Evolutionary conservation across 2,888 invertebrate species (phyloP), one percentile per base, ranked within the genome.

Genomic region (Microdon myrmicae): DNA sequence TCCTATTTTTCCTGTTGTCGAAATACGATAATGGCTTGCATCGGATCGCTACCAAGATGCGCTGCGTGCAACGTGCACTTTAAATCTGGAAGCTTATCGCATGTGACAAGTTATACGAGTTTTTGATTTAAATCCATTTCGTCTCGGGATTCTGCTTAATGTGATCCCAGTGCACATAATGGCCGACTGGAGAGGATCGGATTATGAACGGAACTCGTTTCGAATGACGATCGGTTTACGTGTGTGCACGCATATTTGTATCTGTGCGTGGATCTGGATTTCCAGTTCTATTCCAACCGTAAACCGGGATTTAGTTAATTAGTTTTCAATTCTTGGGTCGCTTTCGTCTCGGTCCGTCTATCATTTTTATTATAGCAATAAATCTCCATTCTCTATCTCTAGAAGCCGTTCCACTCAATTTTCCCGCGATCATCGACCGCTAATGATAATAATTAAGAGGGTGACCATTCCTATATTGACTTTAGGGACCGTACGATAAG

Each of bases 41-140:
- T 39, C 26, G 31, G 54, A 54, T 20, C 34, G 54, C 31, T 56
- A 55, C 64, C 43, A n/a, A n/a, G 55, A 49, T 49, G 35, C 41
- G 26, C 20, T 44, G 32, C 47, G 28, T 29, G 34, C 20, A 35
- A 37, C 45, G 60, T 39, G 44, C 61, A 49, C 55, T 55, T 13
- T 31, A 44, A 54, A 49, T 55, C 64, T 64, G 64, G 64, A 58
- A 64, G 64, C 64, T 64, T 64, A 64, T 64, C 64, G 64, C 51
- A 53, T 64, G 64, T 64, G 64, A 64, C 64, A 64, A 64, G 64
- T 64, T 64, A 64, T 64, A 64, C 64, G 64, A 64, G 64, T 64
- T 64, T 64, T 64, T 64, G 64, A 64, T 64, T 64, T 64, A 64
- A 64, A 64, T 64, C 64, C 51, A 64, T 64, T 64, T 64, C 64